Evolutionary conservation across 2,797 vertebrate genomes (phyloP).

Genomic region (Poecile montanus): DNA sequence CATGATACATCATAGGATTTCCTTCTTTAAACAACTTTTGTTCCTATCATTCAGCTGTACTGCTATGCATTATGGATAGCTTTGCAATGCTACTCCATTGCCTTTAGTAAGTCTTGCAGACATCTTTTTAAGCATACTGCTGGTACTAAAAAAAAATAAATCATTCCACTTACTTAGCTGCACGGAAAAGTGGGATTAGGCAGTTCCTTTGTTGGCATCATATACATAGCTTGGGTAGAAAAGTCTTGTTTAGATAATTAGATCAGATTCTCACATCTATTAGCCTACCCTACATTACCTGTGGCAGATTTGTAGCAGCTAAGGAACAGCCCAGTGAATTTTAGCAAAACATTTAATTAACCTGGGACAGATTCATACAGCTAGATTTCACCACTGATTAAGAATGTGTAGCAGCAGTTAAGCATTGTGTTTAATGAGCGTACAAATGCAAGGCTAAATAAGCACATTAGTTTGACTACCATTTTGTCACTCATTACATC

Average conservation of each 20-base stretch:
- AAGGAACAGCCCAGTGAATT: background rate
- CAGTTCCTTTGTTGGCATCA: background rate
- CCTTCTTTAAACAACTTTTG: background rate
- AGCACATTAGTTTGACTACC: background rate
- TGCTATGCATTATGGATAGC: background rate
- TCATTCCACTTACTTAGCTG: background rate
- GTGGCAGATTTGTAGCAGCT: background rate
- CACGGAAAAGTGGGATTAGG: background rate
- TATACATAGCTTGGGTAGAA: background rate
- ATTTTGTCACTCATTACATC: background rate
- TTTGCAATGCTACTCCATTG: background rate
- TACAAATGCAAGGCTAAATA: background rate
- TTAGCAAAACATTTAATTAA: background rate
- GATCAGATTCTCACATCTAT: background rate
- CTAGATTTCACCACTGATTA: background rate
- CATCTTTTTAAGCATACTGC: background rate
- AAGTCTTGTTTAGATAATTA: background rate
- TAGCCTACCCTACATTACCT: background rate
- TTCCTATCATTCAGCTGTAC: background rate
- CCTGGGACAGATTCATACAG: background rate
- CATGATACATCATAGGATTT: background rate
- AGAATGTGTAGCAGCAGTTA: background rate
- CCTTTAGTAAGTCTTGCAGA: background rate
- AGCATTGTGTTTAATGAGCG: background rate
- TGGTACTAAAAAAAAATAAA: background rate